Evolutionary conservation across 2,113 vertebrate genomes (phyloP).

Genomic region (Hypanus sabinus): DNA sequence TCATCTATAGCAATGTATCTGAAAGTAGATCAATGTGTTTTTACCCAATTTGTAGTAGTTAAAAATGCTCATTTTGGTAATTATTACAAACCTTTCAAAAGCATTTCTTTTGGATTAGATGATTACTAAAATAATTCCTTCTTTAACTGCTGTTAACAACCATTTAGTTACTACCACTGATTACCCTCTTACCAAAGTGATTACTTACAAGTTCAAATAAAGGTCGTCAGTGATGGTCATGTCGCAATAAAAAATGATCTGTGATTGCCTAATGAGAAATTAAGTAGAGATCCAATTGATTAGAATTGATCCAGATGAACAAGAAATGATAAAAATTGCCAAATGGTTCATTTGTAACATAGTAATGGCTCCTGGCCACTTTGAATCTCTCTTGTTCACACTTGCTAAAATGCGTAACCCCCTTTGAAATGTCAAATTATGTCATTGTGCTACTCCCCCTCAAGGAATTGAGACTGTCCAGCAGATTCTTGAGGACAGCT

Average conservation of each 20-base stretch:
- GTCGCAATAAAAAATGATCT: constrained; percentile 35
- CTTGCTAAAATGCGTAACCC: too few relatives aligned
- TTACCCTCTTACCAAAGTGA: constrained; percentile 17
- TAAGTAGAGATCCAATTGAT: constrained; percentile 30
- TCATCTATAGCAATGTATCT: neutral
- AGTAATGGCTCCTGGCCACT: neutral
- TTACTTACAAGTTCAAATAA: constrained; percentile 32
- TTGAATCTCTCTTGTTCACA: too few relatives aligned
- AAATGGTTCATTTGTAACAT: constrained; percentile 30
- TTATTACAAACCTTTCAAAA: constrained; percentile 12
- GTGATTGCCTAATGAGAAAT: constrained; percentile 31
- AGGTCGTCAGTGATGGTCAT: constrained; percentile 23
- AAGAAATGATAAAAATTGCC: constrained; percentile 17
- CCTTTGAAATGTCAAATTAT: too few relatives aligned
- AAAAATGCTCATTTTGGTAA: neutral
- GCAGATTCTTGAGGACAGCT: too few relatives aligned
- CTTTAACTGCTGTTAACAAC: constrained; percentile 29
- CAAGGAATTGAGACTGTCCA: too few relatives aligned
- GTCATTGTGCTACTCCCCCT: too few relatives aligned
- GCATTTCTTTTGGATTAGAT: constrained; percentile 15
- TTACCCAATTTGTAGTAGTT: neutral
- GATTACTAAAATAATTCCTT: constrained; percentile 30
- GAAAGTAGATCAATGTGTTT: neutral
- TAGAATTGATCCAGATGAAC: neutral
- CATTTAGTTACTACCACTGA: constrained; percentile 21